Percentiles rank a stretch among this genome's conserved stretches.
Conservation (phyloP, 2,888 invertebrate species). For the Drosophila mettleri region DNA sequence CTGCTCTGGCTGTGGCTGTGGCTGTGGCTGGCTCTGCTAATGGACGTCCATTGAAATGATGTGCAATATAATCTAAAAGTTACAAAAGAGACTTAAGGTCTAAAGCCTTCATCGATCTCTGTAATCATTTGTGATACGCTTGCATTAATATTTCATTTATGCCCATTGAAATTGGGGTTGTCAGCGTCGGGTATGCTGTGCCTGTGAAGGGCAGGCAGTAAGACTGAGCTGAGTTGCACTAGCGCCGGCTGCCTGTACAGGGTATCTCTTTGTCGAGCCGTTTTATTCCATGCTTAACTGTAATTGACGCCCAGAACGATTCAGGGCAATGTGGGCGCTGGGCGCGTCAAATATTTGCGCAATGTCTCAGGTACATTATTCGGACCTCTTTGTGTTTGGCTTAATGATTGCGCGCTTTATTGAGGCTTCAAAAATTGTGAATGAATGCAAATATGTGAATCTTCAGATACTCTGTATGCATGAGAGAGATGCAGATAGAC, state of each 20-base stretch:
- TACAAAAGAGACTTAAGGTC: too few relatives aligned
- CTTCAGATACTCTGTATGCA: neutral
- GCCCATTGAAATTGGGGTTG: too few relatives aligned
- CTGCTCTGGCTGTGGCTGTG: too few relatives aligned
- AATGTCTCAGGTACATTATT: conserved; percentile 11
- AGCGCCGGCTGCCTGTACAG: too few relatives aligned
- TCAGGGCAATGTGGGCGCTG: neutral
- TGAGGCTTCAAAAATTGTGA: conserved; percentile 9
- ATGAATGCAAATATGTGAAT: conserved; percentile 14
- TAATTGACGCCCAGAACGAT: neutral
- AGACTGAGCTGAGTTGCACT: too few relatives aligned
- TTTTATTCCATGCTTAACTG: too few relatives aligned
- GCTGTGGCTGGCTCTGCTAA: conserved; percentile 8
- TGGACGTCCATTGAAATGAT: neutral
- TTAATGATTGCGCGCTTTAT: conserved; percentile 3
- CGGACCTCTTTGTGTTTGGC: conserved; percentile 1
- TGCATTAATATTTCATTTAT: too few relatives aligned
- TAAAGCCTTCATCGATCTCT: neutral
- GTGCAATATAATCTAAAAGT: neutral
- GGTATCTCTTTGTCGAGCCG: too few relatives aligned
- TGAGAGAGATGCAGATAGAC: too few relatives aligned
- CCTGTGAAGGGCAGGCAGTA: too few relatives aligned
- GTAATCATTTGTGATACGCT: neutral
- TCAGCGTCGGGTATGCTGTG: too few relatives aligned
- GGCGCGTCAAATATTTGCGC: conserved; percentile 6